phyloP scores from a whole-genome alignment of 2,888 invertebrate species.

The Phasia obesa region DNA sequence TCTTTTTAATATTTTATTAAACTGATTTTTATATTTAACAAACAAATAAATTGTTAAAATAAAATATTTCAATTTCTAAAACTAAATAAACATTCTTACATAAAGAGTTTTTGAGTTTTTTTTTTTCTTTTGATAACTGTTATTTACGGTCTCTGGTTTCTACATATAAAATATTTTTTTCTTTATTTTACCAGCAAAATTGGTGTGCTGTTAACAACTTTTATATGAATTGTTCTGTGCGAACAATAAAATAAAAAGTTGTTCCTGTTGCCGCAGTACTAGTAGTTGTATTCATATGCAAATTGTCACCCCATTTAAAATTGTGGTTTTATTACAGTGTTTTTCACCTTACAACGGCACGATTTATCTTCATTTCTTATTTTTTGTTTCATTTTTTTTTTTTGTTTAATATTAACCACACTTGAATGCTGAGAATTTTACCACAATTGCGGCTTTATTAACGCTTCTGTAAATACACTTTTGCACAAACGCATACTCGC shows the following conservation, averaged over 20 bases:
- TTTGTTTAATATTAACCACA: conserved; percentile 46
- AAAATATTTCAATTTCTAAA: no score
- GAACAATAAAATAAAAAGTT: conserved; percentile 7
- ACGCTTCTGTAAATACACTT: conserved; percentile 30
- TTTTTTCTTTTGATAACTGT: no score
- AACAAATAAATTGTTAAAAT: no score
- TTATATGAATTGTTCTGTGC: conserved; percentile 44
- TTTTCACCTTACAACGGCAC: conserved; percentile 46
- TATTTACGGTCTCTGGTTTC: no score
- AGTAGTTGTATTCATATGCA: conserved; percentile 46
- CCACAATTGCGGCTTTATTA: conserved; percentile 65
- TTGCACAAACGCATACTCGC: conserved; percentile 18
- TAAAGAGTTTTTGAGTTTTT: no score
- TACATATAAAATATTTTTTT: conserved; percentile 23
- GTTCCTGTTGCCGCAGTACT: conserved; percentile 2
- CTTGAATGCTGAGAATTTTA: conserved; percentile 64
- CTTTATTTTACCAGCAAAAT: conserved; percentile 33
- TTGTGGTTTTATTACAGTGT: conserved; percentile 57
- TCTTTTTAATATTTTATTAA: no score
- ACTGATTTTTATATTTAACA: no score
- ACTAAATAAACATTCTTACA: no score
- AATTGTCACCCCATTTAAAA: conserved; percentile 63
- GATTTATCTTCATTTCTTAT: conserved; percentile 60
- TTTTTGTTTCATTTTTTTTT: no score
- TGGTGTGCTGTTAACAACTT: conserved; percentile 49